These are phyloP conservation scores for Brotogeris chrysoptera DNA, from an alignment of 2,797 vertebrate species.

Conservation along the genomic window DNA sequence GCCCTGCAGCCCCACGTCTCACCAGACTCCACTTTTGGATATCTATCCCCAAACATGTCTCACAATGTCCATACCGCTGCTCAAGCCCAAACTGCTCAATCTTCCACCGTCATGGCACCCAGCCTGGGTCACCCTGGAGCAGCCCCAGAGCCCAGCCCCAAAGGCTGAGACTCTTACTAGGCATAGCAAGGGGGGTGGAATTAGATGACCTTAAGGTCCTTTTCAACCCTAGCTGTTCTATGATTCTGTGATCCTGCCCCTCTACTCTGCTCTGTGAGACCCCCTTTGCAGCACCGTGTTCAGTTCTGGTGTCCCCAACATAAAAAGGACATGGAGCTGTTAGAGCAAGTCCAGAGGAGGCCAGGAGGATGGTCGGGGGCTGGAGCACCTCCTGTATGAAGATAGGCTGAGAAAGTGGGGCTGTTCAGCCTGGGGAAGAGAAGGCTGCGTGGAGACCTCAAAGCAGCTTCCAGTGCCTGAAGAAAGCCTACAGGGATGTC, in stretches of 20 bases:
- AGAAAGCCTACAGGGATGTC: not conserved
- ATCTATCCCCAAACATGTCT: not conserved
- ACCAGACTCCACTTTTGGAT: not conserved
- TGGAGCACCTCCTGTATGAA: not conserved
- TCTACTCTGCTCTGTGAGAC: not conserved
- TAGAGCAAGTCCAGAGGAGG: not conserved
- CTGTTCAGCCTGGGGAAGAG: not conserved
- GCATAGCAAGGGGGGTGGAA: not conserved
- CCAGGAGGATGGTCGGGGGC: not conserved
- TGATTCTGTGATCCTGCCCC: not conserved
- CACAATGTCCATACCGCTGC: fast-evolving
- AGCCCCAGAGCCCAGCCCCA: not conserved
- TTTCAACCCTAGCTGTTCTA: not conserved
- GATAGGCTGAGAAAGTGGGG: not conserved
- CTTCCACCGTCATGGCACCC: not conserved
- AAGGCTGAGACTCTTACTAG: not conserved
- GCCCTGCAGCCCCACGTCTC: not conserved
- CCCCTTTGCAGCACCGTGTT: not conserved
- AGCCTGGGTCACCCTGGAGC: not conserved
- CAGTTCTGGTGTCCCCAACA: not conserved
- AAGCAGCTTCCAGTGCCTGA: not conserved
- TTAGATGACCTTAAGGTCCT: not conserved
- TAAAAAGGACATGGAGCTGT: not conserved
- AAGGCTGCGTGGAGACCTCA: not conserved
- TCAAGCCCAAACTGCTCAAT: not conserved